Evolutionary conservation across 2,888 invertebrate species (phyloP), one percentile per base, ranked within the genome.

Genomic region (Erebia ligea): DNA sequence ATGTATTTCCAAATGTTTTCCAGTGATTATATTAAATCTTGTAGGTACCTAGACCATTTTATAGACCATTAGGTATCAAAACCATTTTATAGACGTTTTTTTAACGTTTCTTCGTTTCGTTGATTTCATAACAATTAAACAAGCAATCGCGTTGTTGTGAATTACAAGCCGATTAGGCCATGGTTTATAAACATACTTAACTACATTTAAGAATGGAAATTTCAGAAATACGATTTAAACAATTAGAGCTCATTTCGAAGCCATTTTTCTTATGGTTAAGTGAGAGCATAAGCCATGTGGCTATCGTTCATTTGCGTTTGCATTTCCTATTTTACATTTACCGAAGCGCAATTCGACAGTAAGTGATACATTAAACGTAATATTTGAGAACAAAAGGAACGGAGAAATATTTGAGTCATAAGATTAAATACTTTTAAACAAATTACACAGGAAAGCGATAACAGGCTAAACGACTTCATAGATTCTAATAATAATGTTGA

Each of bases 341-440:
- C 81, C 68, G 76, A 78, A 63, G 82, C 88, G 78, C 84, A 88
- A 69, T 84, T 85, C 13, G 85, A 84, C 54, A 88, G 90, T 91
- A 83, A 88, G 89, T 86, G n/a, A 50, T 45, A 2, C 15, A 21
- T 42, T 9, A 45, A 45, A 62, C 5, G 19, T 19, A 48, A 19
- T 21, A 19, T 48, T 21, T 45, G 17, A 17, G 6, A 25, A n/a
- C 15, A 34, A 58, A 56, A 56, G 9, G 1, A 58, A 58, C 3
- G 15, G 13, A 34, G 13, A 58, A 5, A 58, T 58, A 34, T 58
- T 59, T 17, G 15, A 59, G 40, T 42, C 1, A 25, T 8, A 61
- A 42, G 42, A 61, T 15, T 48, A 15, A 40, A 59, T 57, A 25
- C 13, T 59, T 40, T 48, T 15, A 62, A 48, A 48, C 10, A 21